Percentiles rank a stretch among this genome's conserved stretches.
Conservation (phyloP, 37 sponge, comb jelly and placozoan genomes). For the Aplysina aerophoba region DNA sequence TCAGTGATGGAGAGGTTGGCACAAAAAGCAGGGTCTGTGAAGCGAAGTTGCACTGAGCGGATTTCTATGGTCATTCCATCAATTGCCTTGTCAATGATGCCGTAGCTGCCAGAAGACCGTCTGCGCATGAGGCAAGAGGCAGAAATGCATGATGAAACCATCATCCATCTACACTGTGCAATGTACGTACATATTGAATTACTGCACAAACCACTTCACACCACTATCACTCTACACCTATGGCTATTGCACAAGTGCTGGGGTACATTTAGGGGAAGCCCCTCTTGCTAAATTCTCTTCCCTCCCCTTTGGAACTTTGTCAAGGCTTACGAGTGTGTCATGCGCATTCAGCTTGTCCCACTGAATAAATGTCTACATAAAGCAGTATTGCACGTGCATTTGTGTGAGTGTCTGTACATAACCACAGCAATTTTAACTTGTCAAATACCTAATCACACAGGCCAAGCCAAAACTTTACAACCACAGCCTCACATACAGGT, state of each 20-base stretch:
- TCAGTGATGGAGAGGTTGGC: slow-evolving; percentile 62
- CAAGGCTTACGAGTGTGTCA: too few species aligned
- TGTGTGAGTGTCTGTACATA: neutral
- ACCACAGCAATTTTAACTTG: neutral
- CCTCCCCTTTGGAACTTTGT: too few species aligned
- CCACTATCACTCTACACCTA: too few species aligned
- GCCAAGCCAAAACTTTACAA: neutral
- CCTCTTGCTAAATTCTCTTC: too few species aligned
- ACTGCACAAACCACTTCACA: too few species aligned
- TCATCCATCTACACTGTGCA: too few species aligned
- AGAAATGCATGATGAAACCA: too few species aligned
- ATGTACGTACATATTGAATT: too few species aligned
- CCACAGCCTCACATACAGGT: neutral
- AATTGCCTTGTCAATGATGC: slow-evolving; percentile 77
- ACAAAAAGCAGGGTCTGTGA: slow-evolving; percentile 62
- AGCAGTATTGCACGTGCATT: neutral
- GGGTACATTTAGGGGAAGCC: too few species aligned
- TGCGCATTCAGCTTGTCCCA: too few species aligned
- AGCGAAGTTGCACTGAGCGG: slow-evolving; percentile 49
- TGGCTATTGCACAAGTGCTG: too few species aligned
- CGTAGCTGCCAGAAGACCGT: slow-evolving; percentile 72
- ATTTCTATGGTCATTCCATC: slow-evolving; percentile 87
- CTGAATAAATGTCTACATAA: too few species aligned
- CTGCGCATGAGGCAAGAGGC: slow-evolving; percentile 36
- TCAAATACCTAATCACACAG: neutral